phyloP scores from a whole-genome alignment of 2,797 vertebrate species.

The Merluccius polli region DNA sequence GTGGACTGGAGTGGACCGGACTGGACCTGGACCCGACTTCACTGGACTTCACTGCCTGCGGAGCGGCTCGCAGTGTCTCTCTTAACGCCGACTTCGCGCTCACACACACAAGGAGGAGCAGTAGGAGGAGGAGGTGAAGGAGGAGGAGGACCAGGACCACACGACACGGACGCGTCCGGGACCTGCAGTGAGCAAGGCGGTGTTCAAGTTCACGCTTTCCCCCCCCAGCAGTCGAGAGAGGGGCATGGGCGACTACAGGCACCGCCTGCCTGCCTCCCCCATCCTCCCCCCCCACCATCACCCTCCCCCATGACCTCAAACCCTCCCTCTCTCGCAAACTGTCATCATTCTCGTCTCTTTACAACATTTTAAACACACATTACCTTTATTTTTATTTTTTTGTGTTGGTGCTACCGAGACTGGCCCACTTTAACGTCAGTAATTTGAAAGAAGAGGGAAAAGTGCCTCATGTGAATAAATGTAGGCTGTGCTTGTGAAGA shows the following conservation, averaged over 20 bases:
- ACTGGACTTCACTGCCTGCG: background rate
- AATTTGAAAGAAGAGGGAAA: background rate
- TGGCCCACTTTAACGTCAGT: background rate
- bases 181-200: conserved; percentile 54
- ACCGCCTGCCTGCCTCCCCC: conserved; percentile 64
- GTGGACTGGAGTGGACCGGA: conserved; percentile 11
- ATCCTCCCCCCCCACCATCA: background rate
- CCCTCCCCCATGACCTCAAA: background rate
- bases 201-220: conserved; percentile 78
- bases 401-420: background rate
- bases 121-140: too few relatives aligned
- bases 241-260: conserved; percentile 60
- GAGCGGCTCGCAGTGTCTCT: conserved; percentile 15
- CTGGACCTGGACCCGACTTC: background rate
- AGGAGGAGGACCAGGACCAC: too few relatives aligned
- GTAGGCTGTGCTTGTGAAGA: background rate
- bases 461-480: background rate
- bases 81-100: background rate
- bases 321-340: background rate
- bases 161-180: conserved; percentile 13
- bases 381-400: background rate
- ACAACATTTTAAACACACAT: background rate
- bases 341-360: background rate
- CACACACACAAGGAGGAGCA: too few relatives aligned
- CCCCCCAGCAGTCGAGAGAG: conserved; percentile 51